Conservation (phyloP, 2,888 invertebrate genomes). For the Pherbina coryleti region DNA sequence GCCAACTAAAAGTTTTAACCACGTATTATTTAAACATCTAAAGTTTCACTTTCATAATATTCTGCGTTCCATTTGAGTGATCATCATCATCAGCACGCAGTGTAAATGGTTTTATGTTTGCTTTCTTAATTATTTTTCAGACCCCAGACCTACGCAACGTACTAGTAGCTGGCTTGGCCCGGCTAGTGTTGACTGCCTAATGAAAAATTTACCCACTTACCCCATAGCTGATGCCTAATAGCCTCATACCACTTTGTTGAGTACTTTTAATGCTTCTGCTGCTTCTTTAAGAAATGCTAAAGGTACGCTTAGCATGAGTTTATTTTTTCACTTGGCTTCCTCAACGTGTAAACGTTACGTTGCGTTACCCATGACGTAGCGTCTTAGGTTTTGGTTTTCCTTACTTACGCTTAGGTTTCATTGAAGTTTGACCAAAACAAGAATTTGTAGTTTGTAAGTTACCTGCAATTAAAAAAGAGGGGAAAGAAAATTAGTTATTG, state of each 20-base stretch:
- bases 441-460: not conserved
- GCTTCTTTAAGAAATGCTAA: not conserved
- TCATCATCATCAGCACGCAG: conserved; percentile 2
- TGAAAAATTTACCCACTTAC: no score
- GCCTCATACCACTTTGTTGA: not conserved
- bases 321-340: conserved; percentile 9
- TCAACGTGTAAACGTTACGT: not conserved
- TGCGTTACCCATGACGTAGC: not conserved
- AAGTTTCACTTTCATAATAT: conserved; percentile 30
- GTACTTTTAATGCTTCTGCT: conserved; percentile 25
- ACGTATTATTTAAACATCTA: conserved; percentile 12
- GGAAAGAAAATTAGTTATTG: not conserved
- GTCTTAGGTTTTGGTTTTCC: not conserved
- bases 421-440: not conserved
- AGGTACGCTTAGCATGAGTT: not conserved
- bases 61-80: conserved; percentile 35
- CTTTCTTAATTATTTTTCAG: conserved; percentile 17
- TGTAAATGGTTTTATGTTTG: conserved; percentile 30
- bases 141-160: not conserved
- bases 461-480: conserved; percentile 26
- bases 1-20: conserved; percentile 4
- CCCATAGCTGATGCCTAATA: not conserved
- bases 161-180: no score
- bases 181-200: no score
- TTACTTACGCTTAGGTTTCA: not conserved